Conservation (phyloP, 2,797 vertebrate genomes). For the Limosa lapponica region DNA sequence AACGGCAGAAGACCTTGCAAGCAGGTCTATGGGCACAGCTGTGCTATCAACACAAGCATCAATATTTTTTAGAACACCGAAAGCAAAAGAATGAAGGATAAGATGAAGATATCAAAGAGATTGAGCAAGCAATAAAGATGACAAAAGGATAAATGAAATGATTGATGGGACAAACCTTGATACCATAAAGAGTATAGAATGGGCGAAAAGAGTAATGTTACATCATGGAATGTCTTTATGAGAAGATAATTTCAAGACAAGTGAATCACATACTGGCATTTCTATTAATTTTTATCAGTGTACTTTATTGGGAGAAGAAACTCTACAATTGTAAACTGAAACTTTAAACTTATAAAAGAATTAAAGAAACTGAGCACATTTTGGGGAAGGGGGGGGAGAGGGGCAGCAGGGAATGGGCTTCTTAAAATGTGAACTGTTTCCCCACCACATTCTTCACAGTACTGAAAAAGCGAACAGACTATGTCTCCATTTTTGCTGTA, state of each 20-base stretch:
- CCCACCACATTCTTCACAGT: fast-evolving
- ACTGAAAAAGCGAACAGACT: background rate
- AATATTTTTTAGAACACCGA: background rate
- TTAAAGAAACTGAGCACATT: background rate
- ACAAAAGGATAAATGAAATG: background rate
- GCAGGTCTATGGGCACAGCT: background rate
- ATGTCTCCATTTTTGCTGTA: background rate
- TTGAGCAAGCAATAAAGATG: background rate
- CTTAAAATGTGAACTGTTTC: background rate
- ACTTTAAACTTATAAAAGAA: background rate
- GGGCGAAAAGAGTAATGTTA: background rate
- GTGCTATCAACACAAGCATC: background rate
- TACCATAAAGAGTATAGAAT: background rate
- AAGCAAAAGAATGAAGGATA: background rate
- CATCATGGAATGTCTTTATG: background rate
- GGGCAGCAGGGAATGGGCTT: background rate
- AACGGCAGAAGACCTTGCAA: background rate
- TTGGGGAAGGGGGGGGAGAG: fast-evolving
- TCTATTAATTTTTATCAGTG: background rate
- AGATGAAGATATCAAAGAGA: background rate
- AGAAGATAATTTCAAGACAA: background rate
- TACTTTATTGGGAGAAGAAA: background rate
- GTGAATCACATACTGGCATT: background rate
- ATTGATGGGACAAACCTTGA: background rate
- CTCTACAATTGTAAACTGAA: background rate